These are phyloP conservation scores for Protobothrops mucrosquamatus DNA, from an alignment of 2,113 vertebrate species.

Conservation along the genomic window DNA sequence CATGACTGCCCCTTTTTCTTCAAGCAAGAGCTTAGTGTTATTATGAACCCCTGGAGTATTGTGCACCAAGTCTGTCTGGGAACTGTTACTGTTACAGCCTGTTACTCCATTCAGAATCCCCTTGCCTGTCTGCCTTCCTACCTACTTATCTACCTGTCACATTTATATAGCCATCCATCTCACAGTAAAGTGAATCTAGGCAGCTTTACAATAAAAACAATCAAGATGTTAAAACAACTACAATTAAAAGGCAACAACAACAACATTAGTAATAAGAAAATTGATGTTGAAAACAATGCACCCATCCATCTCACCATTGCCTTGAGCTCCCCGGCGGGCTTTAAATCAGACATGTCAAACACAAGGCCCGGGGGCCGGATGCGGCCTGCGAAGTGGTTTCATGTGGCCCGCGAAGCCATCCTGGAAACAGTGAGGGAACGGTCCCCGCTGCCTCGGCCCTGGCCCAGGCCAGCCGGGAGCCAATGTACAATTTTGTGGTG, in stretches of 20 bases:
- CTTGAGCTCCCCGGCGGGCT: background rate
- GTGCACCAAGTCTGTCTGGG: too few relatives aligned
- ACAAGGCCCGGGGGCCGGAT: too few relatives aligned
- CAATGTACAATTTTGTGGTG: too few relatives aligned
- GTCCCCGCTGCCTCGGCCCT: too few relatives aligned
- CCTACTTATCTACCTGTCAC: background rate
- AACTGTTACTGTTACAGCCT: too few relatives aligned
- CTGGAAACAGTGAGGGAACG: too few relatives aligned
- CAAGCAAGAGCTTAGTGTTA: background rate
- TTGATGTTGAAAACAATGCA: background rate
- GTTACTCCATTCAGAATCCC: background rate
- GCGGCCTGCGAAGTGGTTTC: too few relatives aligned
- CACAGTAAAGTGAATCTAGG: background rate
- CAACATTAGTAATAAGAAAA: background rate
- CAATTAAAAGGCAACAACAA: background rate
- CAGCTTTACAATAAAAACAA: background rate
- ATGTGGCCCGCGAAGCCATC: too few relatives aligned
- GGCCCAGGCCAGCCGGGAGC: too few relatives aligned
- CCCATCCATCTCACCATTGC: background rate
- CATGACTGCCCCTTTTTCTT: background rate
- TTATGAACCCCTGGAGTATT: background rate
- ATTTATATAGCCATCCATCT: background rate
- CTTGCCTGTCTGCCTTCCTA: background rate
- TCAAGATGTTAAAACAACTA: background rate
- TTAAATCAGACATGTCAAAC: too few relatives aligned